Percentiles rank a stretch among this genome's conserved stretches.
Evolutionary conservation across 2,113 vertebrate species (phyloP).

Genomic region (Alligator sinensis): DNA sequence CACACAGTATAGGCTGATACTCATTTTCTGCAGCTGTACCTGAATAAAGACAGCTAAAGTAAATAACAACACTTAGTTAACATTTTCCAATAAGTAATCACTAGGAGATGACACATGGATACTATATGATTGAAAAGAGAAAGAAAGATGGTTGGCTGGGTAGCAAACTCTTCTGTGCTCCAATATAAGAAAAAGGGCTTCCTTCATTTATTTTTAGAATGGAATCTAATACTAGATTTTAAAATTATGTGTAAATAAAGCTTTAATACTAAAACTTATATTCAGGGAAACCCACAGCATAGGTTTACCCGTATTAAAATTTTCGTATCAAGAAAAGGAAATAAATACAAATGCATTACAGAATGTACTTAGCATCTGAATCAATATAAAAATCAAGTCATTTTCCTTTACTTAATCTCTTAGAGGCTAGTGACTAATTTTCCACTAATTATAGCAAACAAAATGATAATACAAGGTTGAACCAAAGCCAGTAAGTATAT

Average conservation of each 20-base stretch:
- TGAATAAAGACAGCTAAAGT: not conserved
- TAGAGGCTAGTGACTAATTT: not conserved
- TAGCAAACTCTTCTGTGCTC: not conserved
- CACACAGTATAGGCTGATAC: not conserved
- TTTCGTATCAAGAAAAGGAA: not conserved
- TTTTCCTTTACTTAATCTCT: not conserved
- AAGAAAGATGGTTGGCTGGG: not conserved
- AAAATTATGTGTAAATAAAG: not conserved
- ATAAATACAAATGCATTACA: not conserved
- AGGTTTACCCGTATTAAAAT: not conserved
- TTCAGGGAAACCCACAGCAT: not conserved
- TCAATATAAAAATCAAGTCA: not conserved
- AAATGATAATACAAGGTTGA: not conserved
- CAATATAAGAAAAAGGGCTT: not conserved
- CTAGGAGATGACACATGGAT: not conserved
- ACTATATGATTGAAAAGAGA: not conserved
- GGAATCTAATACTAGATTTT: not conserved
- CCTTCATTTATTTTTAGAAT: not conserved
- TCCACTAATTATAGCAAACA: not conserved
- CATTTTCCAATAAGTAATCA: not conserved
- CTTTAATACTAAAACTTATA: not conserved
- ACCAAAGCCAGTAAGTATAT: not conserved
- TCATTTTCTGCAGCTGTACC: not conserved
- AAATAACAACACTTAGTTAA: not conserved
- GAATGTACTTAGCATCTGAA: not conserved